These are phyloP conservation scores for Patiria pectinifera DNA, from an alignment of 53 echinoderm and acorn worm genomes.

Conservation along the genomic window DNA sequence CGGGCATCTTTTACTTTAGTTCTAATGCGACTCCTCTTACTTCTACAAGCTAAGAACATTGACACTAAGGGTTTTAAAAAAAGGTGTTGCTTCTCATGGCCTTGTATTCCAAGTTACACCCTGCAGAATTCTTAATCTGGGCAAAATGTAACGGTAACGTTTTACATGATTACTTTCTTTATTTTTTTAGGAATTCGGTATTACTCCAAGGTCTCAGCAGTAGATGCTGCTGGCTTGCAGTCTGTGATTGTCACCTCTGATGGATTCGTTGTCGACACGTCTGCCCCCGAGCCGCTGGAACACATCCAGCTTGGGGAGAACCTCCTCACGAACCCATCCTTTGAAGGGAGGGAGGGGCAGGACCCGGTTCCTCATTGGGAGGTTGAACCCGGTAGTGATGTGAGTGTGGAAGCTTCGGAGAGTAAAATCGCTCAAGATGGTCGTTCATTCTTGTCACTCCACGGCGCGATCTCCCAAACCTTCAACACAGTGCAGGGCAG, in stretches of 20 bases:
- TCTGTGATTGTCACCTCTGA: constrained; percentile 45
- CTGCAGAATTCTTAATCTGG: too few species aligned
- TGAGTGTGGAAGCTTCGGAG: neutral
- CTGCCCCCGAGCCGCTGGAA: neutral
- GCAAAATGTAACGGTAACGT: too few species aligned
- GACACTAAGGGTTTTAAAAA: too few species aligned
- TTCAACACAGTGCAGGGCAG: too few species aligned
- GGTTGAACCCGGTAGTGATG: constrained; percentile 1
- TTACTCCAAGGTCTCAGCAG: constrained; percentile 47
- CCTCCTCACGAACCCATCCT: constrained; percentile 49
- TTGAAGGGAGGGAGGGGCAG: constrained; percentile 8
- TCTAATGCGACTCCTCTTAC: too few species aligned
- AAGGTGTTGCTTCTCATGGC: too few species aligned
- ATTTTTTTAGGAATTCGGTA: constrained; percentile 34
- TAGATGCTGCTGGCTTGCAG: neutral
- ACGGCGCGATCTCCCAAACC: constrained; percentile 51
- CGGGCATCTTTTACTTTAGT: too few species aligned
- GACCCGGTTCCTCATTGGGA: neutral
- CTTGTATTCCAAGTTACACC: too few species aligned
- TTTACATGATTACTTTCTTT: neutral
- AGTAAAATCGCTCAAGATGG: constrained; percentile 12
- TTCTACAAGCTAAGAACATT: too few species aligned
- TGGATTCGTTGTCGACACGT: constrained; percentile 55
- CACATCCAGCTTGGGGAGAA: neutral
- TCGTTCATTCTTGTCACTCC: constrained; percentile 10